phyloP scores from a whole-genome alignment of 2,797 vertebrate genomes.

The Picus viridis region DNA sequence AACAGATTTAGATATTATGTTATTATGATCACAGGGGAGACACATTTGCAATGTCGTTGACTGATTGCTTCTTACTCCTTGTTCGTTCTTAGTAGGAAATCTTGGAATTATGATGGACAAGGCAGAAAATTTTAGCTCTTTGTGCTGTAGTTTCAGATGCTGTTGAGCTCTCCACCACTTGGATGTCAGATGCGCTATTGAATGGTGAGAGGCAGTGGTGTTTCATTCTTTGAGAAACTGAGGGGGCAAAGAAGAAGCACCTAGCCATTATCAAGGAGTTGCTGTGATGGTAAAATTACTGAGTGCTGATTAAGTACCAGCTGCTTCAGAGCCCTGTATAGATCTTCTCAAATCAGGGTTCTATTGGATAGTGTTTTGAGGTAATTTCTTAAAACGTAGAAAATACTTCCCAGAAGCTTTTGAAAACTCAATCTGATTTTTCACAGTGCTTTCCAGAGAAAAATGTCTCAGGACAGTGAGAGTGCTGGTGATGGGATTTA shows the following conservation, averaged over 20 bases:
- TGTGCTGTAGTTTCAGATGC: not conserved
- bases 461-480: not conserved
- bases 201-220: not conserved
- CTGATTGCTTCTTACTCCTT: conserved; percentile 41
- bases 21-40: conserved; percentile 50
- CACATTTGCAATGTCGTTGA: conserved; percentile 39
- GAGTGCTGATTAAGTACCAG: not conserved
- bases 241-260: not conserved
- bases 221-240: not conserved
- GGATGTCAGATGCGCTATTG: not conserved
- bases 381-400: not conserved
- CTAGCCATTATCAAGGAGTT: not conserved
- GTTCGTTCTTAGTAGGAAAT: not conserved
- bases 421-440: not conserved
- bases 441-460: not conserved
- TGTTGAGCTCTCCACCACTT: not conserved
- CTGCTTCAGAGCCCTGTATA: not conserved
- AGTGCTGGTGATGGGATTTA: not conserved
- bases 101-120: conserved; percentile 7
- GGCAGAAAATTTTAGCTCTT: not conserved
- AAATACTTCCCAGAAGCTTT: not conserved
- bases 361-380: not conserved
- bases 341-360: not conserved
- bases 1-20: conserved; percentile 41
- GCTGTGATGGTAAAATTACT: not conserved